These are phyloP conservation scores for Cassiopea xamachana DNA, from an alignment of 30 jellyfish, hydroid and myxozoan species.

Conservation along the genomic window DNA sequence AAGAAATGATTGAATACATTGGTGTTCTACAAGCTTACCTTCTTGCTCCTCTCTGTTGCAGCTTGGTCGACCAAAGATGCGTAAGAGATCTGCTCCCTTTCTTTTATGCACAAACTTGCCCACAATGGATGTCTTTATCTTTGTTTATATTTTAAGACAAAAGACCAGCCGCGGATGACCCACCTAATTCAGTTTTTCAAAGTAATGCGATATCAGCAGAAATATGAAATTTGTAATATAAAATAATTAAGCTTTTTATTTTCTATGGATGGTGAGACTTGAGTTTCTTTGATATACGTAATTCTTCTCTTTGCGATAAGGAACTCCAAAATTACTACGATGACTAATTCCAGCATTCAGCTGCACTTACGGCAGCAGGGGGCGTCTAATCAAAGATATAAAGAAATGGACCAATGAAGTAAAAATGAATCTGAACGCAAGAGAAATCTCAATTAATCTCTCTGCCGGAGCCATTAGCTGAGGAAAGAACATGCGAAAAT, in stretches of 20 bases:
- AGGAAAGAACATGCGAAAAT: not conserved
- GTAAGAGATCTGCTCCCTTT: not conserved
- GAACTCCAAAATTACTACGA: not conserved
- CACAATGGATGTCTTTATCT: slow-evolving; percentile 21
- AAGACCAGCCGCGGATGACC: slow-evolving; percentile 29
- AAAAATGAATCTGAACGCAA: not conserved
- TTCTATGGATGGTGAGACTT: not conserved
- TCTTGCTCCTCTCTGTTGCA: not conserved
- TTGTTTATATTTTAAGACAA: slow-evolving; percentile 28
- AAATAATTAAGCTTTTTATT: not conserved
- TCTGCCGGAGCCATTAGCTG: not conserved
- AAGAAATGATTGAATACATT: not conserved
- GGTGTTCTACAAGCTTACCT: slow-evolving; percentile 22
- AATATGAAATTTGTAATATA: not conserved
- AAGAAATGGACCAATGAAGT: not conserved
- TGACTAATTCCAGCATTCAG: not conserved
- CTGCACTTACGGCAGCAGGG: slow-evolving; percentile 1
- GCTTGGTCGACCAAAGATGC: not conserved
- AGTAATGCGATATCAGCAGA: not conserved
- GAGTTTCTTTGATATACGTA: not conserved
- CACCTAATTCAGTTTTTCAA: not conserved
- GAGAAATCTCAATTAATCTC: not conserved
- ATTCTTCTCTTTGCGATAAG: not conserved
- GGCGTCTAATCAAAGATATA: not conserved
- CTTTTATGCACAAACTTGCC: slow-evolving; percentile 10